Conservation (phyloP, 2,797 vertebrate genomes). For the Danio kyathit region DNA sequence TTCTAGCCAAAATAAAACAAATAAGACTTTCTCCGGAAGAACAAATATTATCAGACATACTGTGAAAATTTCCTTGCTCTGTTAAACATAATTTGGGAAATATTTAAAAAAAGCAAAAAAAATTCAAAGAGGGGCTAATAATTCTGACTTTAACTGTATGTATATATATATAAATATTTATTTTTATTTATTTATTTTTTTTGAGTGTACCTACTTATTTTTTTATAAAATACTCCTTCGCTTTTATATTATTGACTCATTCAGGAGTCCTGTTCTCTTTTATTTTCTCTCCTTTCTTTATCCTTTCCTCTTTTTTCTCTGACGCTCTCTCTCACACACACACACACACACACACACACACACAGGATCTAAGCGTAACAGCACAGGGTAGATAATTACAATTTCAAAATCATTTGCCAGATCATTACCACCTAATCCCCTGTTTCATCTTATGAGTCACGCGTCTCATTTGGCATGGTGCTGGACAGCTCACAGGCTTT, state of each 20-base stretch:
- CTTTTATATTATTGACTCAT: slow-evolving; percentile 44
- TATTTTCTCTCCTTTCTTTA: slow-evolving; percentile 33
- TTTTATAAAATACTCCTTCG: slow-evolving; percentile 56
- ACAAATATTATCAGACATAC: too few species aligned
- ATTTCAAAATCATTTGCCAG: slow-evolving; percentile 84
- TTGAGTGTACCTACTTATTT: slow-evolving; percentile 11
- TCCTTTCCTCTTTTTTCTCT: slow-evolving; percentile 4
- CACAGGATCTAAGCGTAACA: slow-evolving; percentile 57
- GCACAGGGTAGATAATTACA: slow-evolving; percentile 76
- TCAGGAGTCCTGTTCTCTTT: not conserved
- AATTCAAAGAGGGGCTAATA: too few species aligned
- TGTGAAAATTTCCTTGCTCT: too few species aligned
- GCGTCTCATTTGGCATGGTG: slow-evolving; percentile 76
- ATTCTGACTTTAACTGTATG: too few species aligned
- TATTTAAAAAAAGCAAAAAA: too few species aligned
- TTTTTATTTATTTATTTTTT: too few species aligned
- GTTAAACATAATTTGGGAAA: too few species aligned
- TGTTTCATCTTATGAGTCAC: slow-evolving; percentile 82
- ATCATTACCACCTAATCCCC: slow-evolving; percentile 81
- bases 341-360: slow-evolving; percentile 43
- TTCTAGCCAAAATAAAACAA: too few species aligned
- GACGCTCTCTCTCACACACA: slow-evolving; percentile 15
- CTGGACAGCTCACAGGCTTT: slow-evolving; percentile 64
- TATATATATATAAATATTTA: too few species aligned
- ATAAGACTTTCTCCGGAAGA: too few species aligned